These are phyloP conservation scores for Colletes gigas DNA, from an alignment of 1,140 invertebrate genomes.

Conservation along the genomic window DNA sequence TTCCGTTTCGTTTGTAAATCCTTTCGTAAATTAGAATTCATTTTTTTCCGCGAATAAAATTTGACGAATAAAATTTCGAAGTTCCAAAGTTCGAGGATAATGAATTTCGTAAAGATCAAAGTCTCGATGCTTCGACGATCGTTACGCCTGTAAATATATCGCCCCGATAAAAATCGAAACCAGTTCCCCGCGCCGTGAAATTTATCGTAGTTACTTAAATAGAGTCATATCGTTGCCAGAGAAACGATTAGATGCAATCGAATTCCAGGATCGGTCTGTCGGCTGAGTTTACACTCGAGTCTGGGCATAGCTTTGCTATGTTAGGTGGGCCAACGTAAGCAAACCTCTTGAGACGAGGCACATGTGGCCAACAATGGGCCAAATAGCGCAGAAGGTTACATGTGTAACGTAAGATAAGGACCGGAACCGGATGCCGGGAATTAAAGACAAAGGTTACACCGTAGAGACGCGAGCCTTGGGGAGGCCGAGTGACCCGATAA, in stretches of 20 bases:
- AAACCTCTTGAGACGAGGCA: conserved; percentile 67
- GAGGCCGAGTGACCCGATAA: conserved; percentile 38
- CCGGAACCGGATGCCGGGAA: conserved; percentile 72
- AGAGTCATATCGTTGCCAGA: conserved; percentile 38
- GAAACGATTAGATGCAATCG: conserved; percentile 57
- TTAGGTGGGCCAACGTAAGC: conserved; percentile 69
- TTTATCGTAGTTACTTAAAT: conserved; percentile 29
- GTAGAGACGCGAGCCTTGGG: background rate
- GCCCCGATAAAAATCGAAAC: too few species aligned
- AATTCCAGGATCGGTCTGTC: conserved; percentile 56
- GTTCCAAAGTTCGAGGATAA: too few species aligned
- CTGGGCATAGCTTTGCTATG: conserved; percentile 61
- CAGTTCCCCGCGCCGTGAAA: background rate
- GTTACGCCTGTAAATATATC: too few species aligned
- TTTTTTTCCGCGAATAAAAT: too few species aligned
- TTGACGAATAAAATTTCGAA: too few species aligned
- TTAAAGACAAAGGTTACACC: conserved; percentile 57
- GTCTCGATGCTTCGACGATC: too few species aligned
- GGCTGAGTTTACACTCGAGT: conserved; percentile 55
- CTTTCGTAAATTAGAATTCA: too few species aligned
- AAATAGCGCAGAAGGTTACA: conserved; percentile 53
- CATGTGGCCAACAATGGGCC: conserved; percentile 73
- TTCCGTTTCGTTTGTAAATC: too few species aligned
- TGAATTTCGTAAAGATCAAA: too few species aligned
- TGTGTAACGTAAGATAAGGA: conserved; percentile 74